phyloP scores from a whole-genome alignment of 92 coral and sea anemone genomes.

The Parazoanthus atlanticus region DNA sequence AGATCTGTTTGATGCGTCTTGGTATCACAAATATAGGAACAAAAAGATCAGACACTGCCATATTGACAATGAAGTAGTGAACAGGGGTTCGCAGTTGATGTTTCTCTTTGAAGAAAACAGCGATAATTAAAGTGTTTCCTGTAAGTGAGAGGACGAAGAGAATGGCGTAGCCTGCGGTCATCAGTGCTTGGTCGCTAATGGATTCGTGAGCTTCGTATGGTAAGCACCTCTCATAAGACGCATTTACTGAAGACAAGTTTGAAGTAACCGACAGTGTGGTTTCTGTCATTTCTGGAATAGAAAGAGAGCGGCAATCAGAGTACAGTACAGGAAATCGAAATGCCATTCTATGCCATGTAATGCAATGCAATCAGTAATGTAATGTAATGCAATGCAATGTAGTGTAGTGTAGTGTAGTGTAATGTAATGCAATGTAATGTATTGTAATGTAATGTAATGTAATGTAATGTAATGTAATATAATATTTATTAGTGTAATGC shows the following conservation, averaged over 20 bases:
- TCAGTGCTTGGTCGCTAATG: not conserved
- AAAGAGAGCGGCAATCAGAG: too few species aligned
- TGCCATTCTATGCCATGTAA: too few species aligned
- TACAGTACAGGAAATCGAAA: too few species aligned
- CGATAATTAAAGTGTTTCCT: not conserved
- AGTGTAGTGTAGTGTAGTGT: too few species aligned
- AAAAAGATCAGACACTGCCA: slow-evolving; percentile 10
- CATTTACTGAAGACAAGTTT: not conserved
- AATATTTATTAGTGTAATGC: too few species aligned
- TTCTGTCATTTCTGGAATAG: too few species aligned
- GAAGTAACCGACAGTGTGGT: not conserved
- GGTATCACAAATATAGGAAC: slow-evolving; percentile 18
- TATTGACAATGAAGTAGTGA: not conserved
- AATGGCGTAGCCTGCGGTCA: not conserved
- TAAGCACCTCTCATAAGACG: not conserved
- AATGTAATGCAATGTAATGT: too few species aligned
- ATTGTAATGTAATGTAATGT: too few species aligned
- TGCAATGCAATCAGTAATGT: too few species aligned
- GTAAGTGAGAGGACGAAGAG: slow-evolving; percentile 4
- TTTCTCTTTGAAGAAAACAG: slow-evolving; percentile 10
- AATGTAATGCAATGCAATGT: too few species aligned
- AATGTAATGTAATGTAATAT: too few species aligned
- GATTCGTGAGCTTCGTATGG: slow-evolving; percentile 4
- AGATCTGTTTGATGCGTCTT: slow-evolving; percentile 10
- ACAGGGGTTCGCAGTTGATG: not conserved